Conservation (phyloP, 2,113 vertebrate genomes). For the Trogon melanurus region DNA sequence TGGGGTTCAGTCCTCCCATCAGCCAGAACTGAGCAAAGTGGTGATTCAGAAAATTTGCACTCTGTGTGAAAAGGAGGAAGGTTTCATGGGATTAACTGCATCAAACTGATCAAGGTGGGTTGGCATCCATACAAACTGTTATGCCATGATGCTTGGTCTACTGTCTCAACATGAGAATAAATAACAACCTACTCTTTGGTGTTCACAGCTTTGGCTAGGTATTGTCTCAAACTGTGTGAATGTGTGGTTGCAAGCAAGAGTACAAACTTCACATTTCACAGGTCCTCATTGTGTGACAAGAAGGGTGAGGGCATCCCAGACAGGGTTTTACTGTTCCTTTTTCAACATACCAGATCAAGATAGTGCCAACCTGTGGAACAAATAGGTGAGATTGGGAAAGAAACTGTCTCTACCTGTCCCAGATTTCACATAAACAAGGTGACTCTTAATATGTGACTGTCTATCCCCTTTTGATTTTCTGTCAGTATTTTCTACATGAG, state of each 20-base stretch:
- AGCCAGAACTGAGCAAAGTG: background rate
- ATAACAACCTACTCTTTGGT: background rate
- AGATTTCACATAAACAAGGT: background rate
- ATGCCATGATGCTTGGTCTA: background rate
- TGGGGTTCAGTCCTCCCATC: background rate
- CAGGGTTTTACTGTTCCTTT: background rate
- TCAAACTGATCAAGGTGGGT: background rate
- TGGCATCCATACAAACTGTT: background rate
- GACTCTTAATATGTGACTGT: background rate
- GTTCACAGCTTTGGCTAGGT: background rate
- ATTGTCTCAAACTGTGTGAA: background rate
- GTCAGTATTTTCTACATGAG: background rate
- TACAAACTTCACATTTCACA: background rate
- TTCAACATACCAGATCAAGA: accelerated
- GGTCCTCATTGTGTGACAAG: accelerated
- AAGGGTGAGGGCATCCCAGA: background rate
- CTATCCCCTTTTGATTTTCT: background rate
- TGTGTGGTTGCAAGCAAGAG: accelerated
- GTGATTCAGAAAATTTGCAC: background rate
- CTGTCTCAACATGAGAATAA: background rate
- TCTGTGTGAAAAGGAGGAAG: background rate
- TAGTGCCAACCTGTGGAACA: background rate
- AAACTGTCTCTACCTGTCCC: background rate
- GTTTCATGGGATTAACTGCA: background rate
- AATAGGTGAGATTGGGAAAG: background rate